Base-by-base conservation (phyloP, 2,113 vertebrate species). In the Vimba vimba region DNA sequence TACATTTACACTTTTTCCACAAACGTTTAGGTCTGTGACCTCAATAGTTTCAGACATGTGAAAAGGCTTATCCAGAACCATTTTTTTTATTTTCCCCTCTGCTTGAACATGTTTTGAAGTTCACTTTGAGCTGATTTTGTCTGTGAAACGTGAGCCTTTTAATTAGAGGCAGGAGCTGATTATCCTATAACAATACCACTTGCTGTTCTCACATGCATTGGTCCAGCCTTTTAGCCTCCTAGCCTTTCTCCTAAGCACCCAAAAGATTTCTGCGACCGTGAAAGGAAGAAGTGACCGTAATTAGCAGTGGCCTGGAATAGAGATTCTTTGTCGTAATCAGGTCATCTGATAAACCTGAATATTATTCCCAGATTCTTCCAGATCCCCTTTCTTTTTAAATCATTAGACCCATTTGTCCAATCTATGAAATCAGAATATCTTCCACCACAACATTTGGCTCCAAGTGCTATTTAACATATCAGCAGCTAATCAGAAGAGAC, bases 281-380 rank as follows among this genome's bases (percentile, higher is more conserved):
- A 69, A 21, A 50, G 19, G 17, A 60, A 85, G 8, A 66, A 59
- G 50, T 60, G 77, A 43, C 52, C 52, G 30, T 47, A 13, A 77
- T 85, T 71, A 30, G 33, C 68, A 17, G 50, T 13, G 36, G 2
- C 17, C 4, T 57, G 6, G 10, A 55, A 60, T 59, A 27, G 15
- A 39, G 8, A 30, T 45, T 50, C 25, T n/a, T 60, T 27, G 59
- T 33, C 2, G 30, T 62, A 52, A 52, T 55, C 21, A 36, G 47
- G 75, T 68, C 84, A 79, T 71, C 21, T 30, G 39, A 82, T 77
- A 52, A 76, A 27, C 85, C 27, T 64, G 52, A 71, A 10, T 23
- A 57, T 68, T 43, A 30, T 78, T n/a, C 52, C 45, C n/a, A 17
- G 30, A 69, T 71, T 27, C 10, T 36, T 78, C 25, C 15, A 36